phyloP scores from a whole-genome alignment of 1,140 invertebrate species.

The Anthonomus grandis region DNA sequence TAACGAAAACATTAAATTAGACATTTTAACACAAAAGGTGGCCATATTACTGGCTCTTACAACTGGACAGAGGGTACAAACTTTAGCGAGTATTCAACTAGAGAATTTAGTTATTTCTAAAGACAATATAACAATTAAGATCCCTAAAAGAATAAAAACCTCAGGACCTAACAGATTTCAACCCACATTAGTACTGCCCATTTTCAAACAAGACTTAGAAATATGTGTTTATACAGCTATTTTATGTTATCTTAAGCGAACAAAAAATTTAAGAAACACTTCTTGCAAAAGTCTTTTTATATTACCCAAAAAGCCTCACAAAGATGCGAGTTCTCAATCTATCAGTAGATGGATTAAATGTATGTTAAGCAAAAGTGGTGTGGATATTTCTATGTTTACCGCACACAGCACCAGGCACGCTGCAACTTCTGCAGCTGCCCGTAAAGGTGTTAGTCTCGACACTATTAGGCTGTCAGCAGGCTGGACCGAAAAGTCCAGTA shows the following conservation, averaged over 20 bases:
- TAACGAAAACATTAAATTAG: not conserved
- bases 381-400: constrained; percentile 15
- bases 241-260: not conserved
- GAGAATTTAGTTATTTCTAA: not conserved
- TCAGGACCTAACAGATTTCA: not conserved
- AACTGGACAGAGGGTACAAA: not conserved
- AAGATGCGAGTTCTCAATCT: constrained; percentile 20
- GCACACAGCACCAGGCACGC: constrained; percentile 25
- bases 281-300: not conserved
- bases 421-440: constrained; percentile 15
- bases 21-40: not conserved
- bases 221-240: not conserved
- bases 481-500: constrained; percentile 30
- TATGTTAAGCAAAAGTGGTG: constrained; percentile 2
- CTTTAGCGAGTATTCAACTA: not conserved
- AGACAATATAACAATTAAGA: not conserved
- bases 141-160: not conserved
- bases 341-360: not conserved
- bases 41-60: not conserved
- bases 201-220: not conserved
- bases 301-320: not conserved
- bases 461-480: constrained; percentile 26
- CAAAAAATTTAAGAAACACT: not conserved
- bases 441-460: constrained; percentile 7
- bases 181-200: not conserved